phyloP scores from a whole-genome alignment of 2,797 vertebrate species.

The Megaceryle alcyon region DNA sequence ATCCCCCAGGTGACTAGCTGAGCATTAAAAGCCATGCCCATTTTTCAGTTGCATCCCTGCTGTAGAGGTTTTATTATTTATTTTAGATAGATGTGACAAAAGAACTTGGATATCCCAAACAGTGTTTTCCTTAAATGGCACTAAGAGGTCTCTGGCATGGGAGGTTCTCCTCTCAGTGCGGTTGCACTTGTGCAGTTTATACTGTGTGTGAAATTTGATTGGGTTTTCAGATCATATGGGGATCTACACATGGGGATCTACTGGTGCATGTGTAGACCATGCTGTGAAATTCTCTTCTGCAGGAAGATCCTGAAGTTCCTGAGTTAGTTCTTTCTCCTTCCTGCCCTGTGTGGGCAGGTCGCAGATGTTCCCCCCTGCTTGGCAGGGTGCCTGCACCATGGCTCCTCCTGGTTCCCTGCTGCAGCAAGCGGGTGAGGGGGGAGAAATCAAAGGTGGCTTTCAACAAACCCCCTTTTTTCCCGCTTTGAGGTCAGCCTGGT shows the following conservation, averaged over 20 bases:
- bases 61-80: slow-evolving; percentile 22
- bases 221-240: neutral
- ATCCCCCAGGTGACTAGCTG: slow-evolving; percentile 33
- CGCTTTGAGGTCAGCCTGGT: neutral
- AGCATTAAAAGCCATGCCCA: neutral
- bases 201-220: neutral
- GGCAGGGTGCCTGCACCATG: rapidly evolving
- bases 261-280: rapidly evolving
- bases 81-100: slow-evolving; percentile 19
- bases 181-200: too few species aligned
- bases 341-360: neutral
- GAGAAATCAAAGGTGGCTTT: neutral
- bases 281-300: neutral
- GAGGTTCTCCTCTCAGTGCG: neutral
- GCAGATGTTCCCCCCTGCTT: rapidly evolving
- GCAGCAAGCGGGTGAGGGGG: neutral
- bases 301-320: neutral
- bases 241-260: neutral
- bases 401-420: neutral
- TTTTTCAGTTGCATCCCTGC: neutral
- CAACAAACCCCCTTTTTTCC: neutral
- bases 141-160: neutral
- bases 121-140: neutral
- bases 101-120: neutral
- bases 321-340: neutral